These are phyloP conservation scores for Mesorhabditis sp. DNA, from an alignment of 2,888 invertebrate species.

Conservation along the genomic window DNA sequence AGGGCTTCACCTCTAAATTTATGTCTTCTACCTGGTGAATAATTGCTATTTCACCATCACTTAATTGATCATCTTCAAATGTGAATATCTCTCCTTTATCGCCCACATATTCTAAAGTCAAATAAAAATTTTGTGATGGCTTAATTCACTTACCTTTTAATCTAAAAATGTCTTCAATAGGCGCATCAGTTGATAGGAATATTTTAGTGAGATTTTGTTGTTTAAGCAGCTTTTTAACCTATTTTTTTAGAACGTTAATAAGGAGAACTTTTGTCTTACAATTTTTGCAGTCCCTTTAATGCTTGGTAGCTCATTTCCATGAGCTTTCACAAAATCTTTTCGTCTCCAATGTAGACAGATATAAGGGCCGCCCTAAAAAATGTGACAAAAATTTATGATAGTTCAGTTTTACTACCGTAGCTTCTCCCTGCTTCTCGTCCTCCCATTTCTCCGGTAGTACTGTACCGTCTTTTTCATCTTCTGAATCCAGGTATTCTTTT, in stretches of 20 bases:
- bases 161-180: constrained; percentile 58
- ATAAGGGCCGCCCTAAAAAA: constrained; percentile 67
- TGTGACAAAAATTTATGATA: not conserved
- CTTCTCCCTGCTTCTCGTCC: constrained; percentile 12
- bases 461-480: constrained; percentile 30
- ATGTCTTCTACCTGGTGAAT: constrained; percentile 46
- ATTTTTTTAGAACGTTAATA: not conserved
- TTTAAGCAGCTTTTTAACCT: constrained; percentile 26
- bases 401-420: not conserved
- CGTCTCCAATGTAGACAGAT: constrained; percentile 81
- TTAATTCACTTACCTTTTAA: constrained; percentile 61
- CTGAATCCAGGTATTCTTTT: constrained; percentile 57
- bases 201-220: constrained; percentile 26
- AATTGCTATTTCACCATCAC: constrained; percentile 48
- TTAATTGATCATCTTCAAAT: constrained; percentile 25
- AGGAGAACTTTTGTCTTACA: constrained; percentile 9
- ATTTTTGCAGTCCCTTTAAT: constrained; percentile 70
- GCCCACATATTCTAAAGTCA: constrained; percentile 57
- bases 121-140: constrained; percentile 27
- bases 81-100: constrained; percentile 32
- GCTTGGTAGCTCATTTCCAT: constrained; percentile 74
- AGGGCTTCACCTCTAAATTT: not conserved
- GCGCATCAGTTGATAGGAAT: constrained; percentile 49
- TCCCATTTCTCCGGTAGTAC: constrained; percentile 20
- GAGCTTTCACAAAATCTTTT: constrained; percentile 77